Evolutionary conservation across 2,113 vertebrate species (phyloP).

Genomic region (Brachyhypopomus occidentalis): DNA sequence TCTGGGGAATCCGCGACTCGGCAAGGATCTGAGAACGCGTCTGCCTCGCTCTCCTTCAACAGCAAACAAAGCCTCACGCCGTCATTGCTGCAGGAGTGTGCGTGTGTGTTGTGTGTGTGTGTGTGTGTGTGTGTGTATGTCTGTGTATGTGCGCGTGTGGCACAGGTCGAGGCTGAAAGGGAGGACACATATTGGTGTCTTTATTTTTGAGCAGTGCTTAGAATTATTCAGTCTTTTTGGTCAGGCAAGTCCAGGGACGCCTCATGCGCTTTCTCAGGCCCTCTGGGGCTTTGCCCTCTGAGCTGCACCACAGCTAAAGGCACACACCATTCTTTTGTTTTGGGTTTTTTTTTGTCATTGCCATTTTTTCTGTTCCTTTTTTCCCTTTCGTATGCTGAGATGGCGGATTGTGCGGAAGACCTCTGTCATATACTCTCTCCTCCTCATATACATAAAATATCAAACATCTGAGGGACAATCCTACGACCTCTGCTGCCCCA

Average conservation of each 20-base stretch:
- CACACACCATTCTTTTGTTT: not conserved
- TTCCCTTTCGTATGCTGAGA: conserved; percentile 63
- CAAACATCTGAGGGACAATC: conserved; percentile 97
- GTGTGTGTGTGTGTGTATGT: no score
- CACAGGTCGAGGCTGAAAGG: conserved; percentile 36
- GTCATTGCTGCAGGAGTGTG: conserved; percentile 46
- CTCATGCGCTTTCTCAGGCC: not conserved
- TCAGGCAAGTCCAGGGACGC: conserved; percentile 35
- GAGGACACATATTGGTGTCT: conserved; percentile 39
- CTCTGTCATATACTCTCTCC: conserved; percentile 89
- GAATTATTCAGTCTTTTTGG: conserved; percentile 11
- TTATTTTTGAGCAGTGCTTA: not conserved
- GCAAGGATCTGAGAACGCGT: conserved; percentile 50
- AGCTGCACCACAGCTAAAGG: conserved; percentile 13
- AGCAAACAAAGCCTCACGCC: conserved; percentile 56
- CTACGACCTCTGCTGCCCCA: conserved; percentile 95
- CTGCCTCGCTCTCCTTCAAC: conserved; percentile 53
- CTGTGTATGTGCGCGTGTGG: conserved; percentile 33
- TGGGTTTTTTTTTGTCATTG: conserved; percentile 7
- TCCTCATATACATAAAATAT: conserved; percentile 93
- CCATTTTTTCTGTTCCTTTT: not conserved
- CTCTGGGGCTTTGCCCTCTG: conserved; percentile 14
- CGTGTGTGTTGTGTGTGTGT: no score
- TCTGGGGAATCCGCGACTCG: conserved; percentile 65
- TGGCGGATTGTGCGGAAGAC: conserved; percentile 80